A percentile compares a stretch with the other conserved stretches of the same genome.
Evolutionary conservation across 1,140 invertebrate genomes (phyloP).

Genomic region (Holotrichia oblita): DNA sequence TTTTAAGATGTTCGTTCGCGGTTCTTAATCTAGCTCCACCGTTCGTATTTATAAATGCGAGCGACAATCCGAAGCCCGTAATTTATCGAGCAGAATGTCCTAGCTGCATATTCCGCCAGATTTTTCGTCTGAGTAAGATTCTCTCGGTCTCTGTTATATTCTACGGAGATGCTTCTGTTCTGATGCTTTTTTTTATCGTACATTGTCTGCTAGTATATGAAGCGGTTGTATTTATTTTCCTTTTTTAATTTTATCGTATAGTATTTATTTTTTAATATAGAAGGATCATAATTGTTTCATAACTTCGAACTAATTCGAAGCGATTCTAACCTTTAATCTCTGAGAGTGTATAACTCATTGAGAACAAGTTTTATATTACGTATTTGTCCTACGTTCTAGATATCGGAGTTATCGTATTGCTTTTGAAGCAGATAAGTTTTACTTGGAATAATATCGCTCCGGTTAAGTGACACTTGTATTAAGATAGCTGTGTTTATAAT

Average conservation of each 20-base stretch:
- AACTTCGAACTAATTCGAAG: too few species aligned
- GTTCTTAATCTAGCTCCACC: constrained; percentile 39
- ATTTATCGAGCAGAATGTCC: constrained; percentile 45
- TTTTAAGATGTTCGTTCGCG: neutral
- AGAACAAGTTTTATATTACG: neutral
- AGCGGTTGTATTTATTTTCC: too few species aligned
- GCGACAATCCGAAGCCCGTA: constrained; percentile 44
- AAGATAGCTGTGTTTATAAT: too few species aligned
- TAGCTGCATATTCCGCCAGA: constrained; percentile 47
- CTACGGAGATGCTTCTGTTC: constrained; percentile 6
- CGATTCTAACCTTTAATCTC: too few species aligned
- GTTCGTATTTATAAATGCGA: constrained; percentile 43
- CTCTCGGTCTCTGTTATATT: constrained; percentile 28
- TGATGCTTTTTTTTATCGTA: neutral
- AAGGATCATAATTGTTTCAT: too few species aligned
- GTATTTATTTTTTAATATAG: too few species aligned
- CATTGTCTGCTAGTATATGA: too few species aligned
- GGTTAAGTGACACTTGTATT: neutral
- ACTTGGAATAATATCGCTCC: constrained; percentile 1
- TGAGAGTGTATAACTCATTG: too few species aligned
- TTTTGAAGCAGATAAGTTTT: neutral
- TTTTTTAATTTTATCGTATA: too few species aligned
- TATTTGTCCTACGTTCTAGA: neutral
- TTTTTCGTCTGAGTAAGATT: constrained; percentile 46
- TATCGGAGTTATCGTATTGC: neutral